Evolutionary conservation across 1,140 invertebrate species (phyloP), one percentile per base, ranked within the genome.

Genomic region (Tetragonula clypearis): DNA sequence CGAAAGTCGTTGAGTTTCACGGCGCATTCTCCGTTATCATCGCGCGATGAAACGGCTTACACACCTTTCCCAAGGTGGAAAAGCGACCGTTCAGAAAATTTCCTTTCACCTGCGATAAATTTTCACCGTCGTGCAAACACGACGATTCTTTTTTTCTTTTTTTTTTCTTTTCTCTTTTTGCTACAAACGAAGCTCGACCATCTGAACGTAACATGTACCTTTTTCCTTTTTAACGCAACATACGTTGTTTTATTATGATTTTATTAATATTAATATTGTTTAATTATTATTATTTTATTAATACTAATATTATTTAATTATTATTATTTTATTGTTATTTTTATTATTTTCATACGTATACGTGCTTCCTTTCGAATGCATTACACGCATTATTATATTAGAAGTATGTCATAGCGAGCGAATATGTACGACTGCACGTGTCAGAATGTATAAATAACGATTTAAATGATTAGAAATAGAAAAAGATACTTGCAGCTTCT

Each of bases 1-100:
- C 66, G 75, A 71, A 53, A 71, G 71, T 60, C 80, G 71, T 75
- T 56, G 15, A 69, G 79, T 76, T 86, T 82, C 56, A 76, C n/a
- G 26, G 65, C 49, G 19, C 56, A 35, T 72, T 86, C 26, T 30
- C 49, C 21, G 66, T 65, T 86, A 86, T 86, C 84, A 74, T 71
- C 35, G 73, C 56, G 21, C 73, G 84, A 77, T 82, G 75, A 82
- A 82, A 71, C 79, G 49, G 49, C 62, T 86, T 82, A 86, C 77
- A 53, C 79, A 74, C 65, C 65, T 71, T 65, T 30, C 30, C 79
- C 35, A 30, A 73, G 62, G 41, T 53, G 68, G 68, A 72, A 73
- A 49, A 65, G 21, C 66, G 56, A 26, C 41, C 58, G 71, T 30
- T 5, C 26, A 19, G n/a, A 65, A 26, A 75, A 78, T 69, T 23